Base-by-base conservation (phyloP, 2,113 vertebrate genomes). In the Carassius carassius region DNA sequence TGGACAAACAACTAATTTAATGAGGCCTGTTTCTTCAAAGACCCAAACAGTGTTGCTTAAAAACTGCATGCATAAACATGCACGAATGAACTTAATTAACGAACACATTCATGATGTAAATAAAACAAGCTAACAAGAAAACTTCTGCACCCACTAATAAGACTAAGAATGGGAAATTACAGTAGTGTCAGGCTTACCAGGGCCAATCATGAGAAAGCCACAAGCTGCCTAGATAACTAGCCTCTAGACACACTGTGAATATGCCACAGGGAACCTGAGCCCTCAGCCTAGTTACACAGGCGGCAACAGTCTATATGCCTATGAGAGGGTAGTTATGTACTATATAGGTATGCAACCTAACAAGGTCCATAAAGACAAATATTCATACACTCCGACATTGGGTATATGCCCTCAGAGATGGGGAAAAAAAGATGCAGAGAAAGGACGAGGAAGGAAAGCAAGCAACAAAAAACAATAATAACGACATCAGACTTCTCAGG, bases 161-260 rank as follows among this genome's bases (percentile, higher is more conserved):
- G 92, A 89, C 92, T 92, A 92, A 89, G 90, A 87, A 82, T 87
- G 88, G 81, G 89, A 88, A 90, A 90, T 90, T 91, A 89, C 86
- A 44, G 85, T 87, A 69, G 79, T 58, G 87, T 88, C 88, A 90
- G 88, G 90, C 90, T 92, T 92, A 90, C 89, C 91, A 91, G 91
- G 91, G 90, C 91, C 90, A 92, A 92, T 94, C 91, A 91, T 88
- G 90, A 92, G 90, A 91, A 91, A 90, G 90, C 89, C 87, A 86
- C 90, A 88, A 90, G 91, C 87, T 87, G 91, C 89, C 89, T 35
- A 83, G 89, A 93, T 91, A 93, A 90, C 90, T 87, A 87, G 85
- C 88, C 86, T 85, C 90, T 85, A 56, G 83, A 91, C 91, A 92
- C 91, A 92, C 89, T 92, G 86, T 91, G 92, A 90, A 89, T 87